These are phyloP conservation scores for Strigamia crassipes DNA, from an alignment of 2,888 invertebrate genomes.

Conservation along the genomic window DNA sequence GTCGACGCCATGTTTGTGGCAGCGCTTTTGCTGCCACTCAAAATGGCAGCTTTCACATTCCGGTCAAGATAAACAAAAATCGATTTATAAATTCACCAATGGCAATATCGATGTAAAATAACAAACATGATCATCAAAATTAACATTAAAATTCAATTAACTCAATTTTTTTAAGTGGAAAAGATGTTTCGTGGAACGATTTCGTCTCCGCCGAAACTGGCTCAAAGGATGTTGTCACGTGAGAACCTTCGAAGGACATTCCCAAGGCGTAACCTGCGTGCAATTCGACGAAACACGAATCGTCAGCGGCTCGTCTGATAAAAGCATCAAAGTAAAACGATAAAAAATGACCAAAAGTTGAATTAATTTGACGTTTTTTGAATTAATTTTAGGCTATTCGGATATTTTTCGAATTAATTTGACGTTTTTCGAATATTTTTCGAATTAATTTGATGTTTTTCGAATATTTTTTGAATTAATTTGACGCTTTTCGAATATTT, in stretches of 20 bases:
- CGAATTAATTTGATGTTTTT: too few species aligned
- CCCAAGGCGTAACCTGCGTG: slow-evolving; percentile 61
- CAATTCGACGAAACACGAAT: slow-evolving; percentile 64
- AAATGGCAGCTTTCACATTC: slow-evolving; percentile 60
- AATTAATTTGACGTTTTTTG: too few species aligned
- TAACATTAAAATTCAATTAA: too few species aligned
- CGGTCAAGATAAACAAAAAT: slow-evolving; percentile 51
- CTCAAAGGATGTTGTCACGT: slow-evolving; percentile 62
- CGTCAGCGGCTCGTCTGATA: slow-evolving; percentile 63
- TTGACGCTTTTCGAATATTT: too few species aligned
- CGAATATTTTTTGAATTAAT: too few species aligned
- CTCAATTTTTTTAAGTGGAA: slow-evolving; percentile 58
- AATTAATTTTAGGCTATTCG: too few species aligned
- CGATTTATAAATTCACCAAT: not conserved
- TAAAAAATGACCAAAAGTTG: too few species aligned
- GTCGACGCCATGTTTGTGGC: slow-evolving; percentile 59
- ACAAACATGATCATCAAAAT: too few species aligned
- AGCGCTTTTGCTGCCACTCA: slow-evolving; percentile 58
- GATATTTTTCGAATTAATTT: too few species aligned
- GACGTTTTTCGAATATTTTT: too few species aligned
- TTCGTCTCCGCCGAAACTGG: slow-evolving; percentile 62
- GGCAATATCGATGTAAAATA: slow-evolving; percentile 3
- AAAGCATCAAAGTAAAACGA: slow-evolving; percentile 61
- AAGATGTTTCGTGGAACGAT: slow-evolving; percentile 62
- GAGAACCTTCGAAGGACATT: slow-evolving; percentile 63